phyloP scores from a whole-genome alignment of 1,140 invertebrate species.

The Meloidogyne exigua region DNA sequence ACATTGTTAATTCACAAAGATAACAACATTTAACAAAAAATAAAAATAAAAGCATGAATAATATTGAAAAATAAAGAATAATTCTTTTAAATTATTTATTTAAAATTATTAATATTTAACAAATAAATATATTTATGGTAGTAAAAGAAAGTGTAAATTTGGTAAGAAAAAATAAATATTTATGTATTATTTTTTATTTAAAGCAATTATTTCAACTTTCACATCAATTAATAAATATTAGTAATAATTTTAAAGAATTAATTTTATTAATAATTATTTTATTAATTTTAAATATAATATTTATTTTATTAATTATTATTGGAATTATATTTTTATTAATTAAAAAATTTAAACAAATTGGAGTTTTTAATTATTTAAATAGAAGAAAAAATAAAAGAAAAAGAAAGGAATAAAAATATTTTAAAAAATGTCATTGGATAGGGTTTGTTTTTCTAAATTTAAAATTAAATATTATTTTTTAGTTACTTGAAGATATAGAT shows the following conservation, averaged over 20 bases:
- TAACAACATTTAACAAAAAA: too few species aligned
- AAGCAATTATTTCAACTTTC: background rate
- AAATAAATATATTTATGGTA: background rate
- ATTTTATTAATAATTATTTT: constrained; percentile 1
- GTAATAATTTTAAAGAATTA: background rate
- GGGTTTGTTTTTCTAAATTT: background rate
- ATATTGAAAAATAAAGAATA: too few species aligned
- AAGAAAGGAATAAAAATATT: background rate
- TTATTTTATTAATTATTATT: too few species aligned
- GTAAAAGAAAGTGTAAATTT: background rate
- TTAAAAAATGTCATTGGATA: constrained; percentile 15
- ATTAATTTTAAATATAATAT: background rate
- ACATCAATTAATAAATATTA: constrained; percentile 6
- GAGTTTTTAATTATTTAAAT: too few species aligned
- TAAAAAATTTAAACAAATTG: too few species aligned
- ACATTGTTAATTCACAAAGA: too few species aligned
- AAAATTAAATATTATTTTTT: background rate
- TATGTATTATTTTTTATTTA: background rate
- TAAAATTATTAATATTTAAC: too few species aligned
- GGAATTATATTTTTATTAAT: too few species aligned
- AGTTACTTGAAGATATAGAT: constrained; percentile 22
- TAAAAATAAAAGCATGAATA: too few species aligned
- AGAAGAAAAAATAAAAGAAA: too few species aligned
- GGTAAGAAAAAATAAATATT: background rate
- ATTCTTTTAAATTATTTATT: too few species aligned